Evolutionary conservation across 2,797 vertebrate genomes (phyloP).

Genomic region (Scolopax bukidnonensis): DNA sequence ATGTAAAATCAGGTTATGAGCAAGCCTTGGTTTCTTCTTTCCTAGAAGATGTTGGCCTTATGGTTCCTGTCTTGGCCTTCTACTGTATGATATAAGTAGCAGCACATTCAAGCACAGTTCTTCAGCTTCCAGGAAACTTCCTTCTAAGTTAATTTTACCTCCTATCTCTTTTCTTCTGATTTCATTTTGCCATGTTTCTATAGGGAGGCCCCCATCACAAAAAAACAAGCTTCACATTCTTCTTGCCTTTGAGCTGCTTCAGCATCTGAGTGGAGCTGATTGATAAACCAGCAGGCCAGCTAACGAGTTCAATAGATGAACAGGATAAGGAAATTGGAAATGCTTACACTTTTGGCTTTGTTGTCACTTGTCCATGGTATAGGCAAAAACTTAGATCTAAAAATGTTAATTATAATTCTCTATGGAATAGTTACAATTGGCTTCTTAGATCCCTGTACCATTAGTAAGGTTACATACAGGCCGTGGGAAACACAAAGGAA

Average conservation of each 20-base stretch:
- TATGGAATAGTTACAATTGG: conserved; percentile 18
- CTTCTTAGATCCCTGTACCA: conserved; percentile 2
- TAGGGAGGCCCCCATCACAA: background rate
- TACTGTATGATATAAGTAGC: background rate
- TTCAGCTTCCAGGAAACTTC: background rate
- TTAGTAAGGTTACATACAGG: conserved; percentile 31
- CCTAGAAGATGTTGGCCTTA: background rate
- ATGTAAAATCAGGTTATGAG: background rate
- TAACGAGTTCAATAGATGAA: background rate
- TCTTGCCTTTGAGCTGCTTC: background rate
- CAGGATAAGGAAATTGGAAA: background rate
- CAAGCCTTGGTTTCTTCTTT: background rate
- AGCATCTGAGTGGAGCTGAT: background rate
- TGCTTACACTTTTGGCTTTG: background rate
- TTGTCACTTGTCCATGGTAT: background rate
- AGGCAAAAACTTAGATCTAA: conserved; percentile 1
- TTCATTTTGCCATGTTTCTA: background rate
- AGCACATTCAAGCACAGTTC: background rate
- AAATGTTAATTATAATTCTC: background rate
- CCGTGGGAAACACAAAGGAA: background rate
- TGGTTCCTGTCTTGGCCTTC: background rate
- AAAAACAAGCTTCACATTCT: background rate
- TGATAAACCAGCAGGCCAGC: background rate
- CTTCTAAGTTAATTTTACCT: background rate
- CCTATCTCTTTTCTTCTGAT: background rate